Conservation (phyloP, 2,113 vertebrate genomes). For the Centropus unirufus region DNA sequence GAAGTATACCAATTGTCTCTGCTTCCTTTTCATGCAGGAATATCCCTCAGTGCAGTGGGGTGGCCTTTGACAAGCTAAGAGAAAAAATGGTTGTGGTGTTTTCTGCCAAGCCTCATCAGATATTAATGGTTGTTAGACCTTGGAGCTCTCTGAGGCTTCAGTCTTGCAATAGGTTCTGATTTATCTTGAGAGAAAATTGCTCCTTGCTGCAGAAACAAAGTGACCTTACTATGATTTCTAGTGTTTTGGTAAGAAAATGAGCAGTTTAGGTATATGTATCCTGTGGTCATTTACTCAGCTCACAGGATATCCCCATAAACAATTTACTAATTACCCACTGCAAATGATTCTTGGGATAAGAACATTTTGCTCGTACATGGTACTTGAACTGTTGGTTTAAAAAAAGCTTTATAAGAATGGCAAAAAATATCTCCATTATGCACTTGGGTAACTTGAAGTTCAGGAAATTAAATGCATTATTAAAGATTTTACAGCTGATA, state of each 20-base stretch:
- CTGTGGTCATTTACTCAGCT: neutral
- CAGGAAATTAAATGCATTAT: neutral
- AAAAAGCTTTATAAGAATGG: neutral
- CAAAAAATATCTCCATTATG: neutral
- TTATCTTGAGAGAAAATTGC: neutral
- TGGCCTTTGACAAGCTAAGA: neutral
- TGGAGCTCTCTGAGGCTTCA: neutral
- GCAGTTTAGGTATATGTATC: neutral
- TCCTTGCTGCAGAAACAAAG: neutral
- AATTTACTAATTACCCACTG: neutral
- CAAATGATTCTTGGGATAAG: neutral
- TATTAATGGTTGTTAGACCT: accelerated
- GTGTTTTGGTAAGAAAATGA: neutral
- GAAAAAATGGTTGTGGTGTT: neutral
- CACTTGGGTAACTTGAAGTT: neutral
- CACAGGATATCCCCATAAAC: neutral
- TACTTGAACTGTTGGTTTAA: neutral
- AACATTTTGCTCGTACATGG: neutral
- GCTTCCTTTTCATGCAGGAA: neutral
- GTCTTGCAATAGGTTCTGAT: accelerated
- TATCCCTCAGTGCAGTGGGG: neutral
- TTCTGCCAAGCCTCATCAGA: neutral
- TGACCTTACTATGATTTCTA: neutral
- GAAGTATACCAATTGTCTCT: neutral
- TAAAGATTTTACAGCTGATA: neutral